Percentiles rank a stretch among this genome's conserved stretches.
These are phyloP conservation scores for Coleophora deauratella DNA, from an alignment of 2,888 invertebrate species.

Conservation along the genomic window DNA sequence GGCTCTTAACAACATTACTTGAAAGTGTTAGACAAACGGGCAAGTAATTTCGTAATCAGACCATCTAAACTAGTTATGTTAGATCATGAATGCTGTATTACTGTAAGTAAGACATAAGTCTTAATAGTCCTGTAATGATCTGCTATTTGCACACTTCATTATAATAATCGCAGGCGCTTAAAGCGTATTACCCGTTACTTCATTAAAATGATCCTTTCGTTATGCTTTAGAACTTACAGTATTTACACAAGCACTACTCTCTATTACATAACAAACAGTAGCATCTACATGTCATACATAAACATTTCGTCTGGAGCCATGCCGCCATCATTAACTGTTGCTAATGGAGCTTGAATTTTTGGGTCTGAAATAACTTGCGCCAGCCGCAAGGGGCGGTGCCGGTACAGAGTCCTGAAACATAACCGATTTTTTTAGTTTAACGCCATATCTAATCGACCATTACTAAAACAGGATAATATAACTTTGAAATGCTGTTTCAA, in stretches of 20 bases:
- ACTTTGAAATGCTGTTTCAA: conserved; percentile 48
- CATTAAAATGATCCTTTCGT: too few relatives aligned
- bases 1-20: too few relatives aligned
- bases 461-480: conserved; percentile 43
- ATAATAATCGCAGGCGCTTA: too few relatives aligned
- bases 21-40: background rate
- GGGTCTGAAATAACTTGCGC: conserved; percentile 65
- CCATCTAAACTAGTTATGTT: too few relatives aligned
- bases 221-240: background rate
- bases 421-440: conserved; percentile 60
- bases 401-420: conserved; percentile 28
- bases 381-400: conserved; percentile 53
- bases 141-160: too few relatives aligned
- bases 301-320: conserved; percentile 41
- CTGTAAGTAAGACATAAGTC: too few relatives aligned
- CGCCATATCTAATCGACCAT: conserved; percentile 56
- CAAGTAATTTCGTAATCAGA: background rate
- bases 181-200: too few relatives aligned
- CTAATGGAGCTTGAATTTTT: conserved; percentile 71
- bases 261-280: conserved; percentile 33
- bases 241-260: conserved; percentile 12
- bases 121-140: too few relatives aligned
- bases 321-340: conserved; percentile 68
- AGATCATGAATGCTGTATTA: too few relatives aligned
- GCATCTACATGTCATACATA: conserved; percentile 28